A percentile compares a stretch with the other conserved stretches of the same genome.
phyloP scores from a whole-genome alignment of 2,888 invertebrate species.

The Caenorhabditis angaria region DNA sequence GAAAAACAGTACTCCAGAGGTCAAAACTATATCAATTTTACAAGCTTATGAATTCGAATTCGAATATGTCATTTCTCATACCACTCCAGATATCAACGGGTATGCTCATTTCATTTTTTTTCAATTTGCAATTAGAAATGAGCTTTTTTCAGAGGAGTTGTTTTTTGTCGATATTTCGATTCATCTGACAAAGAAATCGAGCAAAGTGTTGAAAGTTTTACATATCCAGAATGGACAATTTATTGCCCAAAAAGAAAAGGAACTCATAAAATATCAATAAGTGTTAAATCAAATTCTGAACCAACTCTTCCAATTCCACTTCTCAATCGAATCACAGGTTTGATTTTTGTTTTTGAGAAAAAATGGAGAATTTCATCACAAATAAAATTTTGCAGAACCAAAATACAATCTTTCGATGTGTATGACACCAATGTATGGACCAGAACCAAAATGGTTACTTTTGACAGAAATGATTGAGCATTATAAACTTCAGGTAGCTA shows the following conservation, averaged over 20 bases:
- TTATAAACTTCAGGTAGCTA: constrained; percentile 19
- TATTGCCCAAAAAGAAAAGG: constrained; percentile 19
- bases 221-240: constrained; percentile 17
- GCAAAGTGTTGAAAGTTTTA: constrained; percentile 3
- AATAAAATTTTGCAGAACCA: not conserved
- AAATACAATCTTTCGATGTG: constrained; percentile 31
- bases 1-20: not conserved
- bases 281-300: constrained; percentile 3
- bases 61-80: not conserved
- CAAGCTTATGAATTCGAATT: constrained; percentile 19
- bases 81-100: constrained; percentile 14
- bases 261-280: constrained; percentile 21
- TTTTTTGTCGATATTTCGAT: constrained; percentile 29
- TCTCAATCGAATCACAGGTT: constrained; percentile 14
- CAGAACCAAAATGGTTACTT: constrained; percentile 30
- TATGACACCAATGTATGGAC: constrained; percentile 22
- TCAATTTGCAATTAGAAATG: too few species aligned
- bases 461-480: constrained; percentile 27
- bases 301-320: constrained; percentile 11
- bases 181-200: constrained; percentile 5
- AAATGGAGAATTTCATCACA: not conserved
- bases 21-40: not conserved
- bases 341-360: not conserved
- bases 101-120: too few species aligned
- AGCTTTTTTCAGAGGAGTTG: constrained; percentile 11